These are phyloP conservation scores for Harpalus rubripes DNA, from an alignment of 2,888 invertebrate genomes.

Conservation along the genomic window DNA sequence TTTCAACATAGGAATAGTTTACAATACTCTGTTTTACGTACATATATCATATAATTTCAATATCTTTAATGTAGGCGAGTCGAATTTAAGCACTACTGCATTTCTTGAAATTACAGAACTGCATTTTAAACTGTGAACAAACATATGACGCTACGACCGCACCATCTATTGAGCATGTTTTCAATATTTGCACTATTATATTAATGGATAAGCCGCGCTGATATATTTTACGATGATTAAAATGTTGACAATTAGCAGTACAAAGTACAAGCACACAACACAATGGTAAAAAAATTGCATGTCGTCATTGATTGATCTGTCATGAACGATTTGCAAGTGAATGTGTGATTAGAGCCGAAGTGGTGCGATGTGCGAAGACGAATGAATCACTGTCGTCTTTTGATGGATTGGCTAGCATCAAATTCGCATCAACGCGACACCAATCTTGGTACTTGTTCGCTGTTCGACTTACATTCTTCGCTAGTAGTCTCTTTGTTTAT, in stretches of 20 bases:
- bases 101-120: too few species aligned
- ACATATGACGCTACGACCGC: too few species aligned
- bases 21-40: too few species aligned
- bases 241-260: neutral
- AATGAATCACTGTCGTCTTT: conserved; percentile 76
- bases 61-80: too few species aligned
- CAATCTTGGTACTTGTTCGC: conserved; percentile 69
- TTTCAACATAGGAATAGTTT: too few species aligned
- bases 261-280: conserved; percentile 60
- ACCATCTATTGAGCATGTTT: too few species aligned
- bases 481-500: too few species aligned
- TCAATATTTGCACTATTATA: too few species aligned
- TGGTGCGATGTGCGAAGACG: conserved; percentile 70
- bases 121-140: too few species aligned
- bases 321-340: conserved; percentile 76
- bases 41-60: too few species aligned
- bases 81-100: too few species aligned
- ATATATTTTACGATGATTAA: neutral
- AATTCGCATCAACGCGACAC: conserved; percentile 74
- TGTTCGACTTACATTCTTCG: conserved; percentile 1
- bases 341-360: conserved; percentile 76
- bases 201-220: too few species aligned
- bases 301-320: conserved; percentile 75
- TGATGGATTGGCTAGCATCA: conserved; percentile 76
- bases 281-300: conserved; percentile 71